Evolutionary conservation across 1,140 invertebrate species (phyloP).

Genomic region (Cyclargus thomasi): DNA sequence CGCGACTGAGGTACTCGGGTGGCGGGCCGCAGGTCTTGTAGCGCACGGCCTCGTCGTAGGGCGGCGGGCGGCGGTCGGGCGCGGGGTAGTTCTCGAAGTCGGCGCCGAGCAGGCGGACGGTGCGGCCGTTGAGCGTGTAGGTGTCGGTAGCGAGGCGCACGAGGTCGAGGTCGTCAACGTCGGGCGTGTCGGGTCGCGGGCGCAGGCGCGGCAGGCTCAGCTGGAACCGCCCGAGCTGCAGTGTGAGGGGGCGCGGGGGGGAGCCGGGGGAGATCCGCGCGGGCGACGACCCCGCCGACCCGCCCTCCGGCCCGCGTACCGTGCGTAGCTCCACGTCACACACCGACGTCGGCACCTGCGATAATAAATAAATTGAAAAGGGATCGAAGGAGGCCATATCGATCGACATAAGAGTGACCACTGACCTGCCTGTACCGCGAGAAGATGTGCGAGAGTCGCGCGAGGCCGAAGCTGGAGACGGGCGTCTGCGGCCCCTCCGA

Average conservation of each 20-base stretch:
- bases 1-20: conserved; percentile 75
- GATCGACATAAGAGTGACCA: too few relatives aligned
- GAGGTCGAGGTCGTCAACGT: conserved; percentile 53
- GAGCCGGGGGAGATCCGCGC: conserved; percentile 37
- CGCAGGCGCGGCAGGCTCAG: conserved; percentile 45
- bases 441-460: conserved; percentile 48
- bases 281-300: conserved; percentile 36
- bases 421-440: conserved; percentile 54
- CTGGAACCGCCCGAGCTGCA: conserved; percentile 63
- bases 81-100: conserved; percentile 57
- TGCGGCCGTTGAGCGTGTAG: conserved; percentile 63
- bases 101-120: conserved; percentile 57
- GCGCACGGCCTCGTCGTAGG: conserved; percentile 75
- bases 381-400: background rate
- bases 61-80: conserved; percentile 72
- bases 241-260: conserved; percentile 40
- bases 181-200: conserved; percentile 51
- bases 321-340: conserved; percentile 55
- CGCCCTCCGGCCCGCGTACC: conserved; percentile 35
- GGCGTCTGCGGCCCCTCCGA: conserved; percentile 22
- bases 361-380: conserved; percentile 7
- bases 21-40: conserved; percentile 74
- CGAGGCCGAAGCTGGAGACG: conserved; percentile 41
- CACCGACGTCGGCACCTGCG: conserved; percentile 57
- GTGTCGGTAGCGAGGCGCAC: conserved; percentile 53